phyloP scores from a whole-genome alignment of 2,113 vertebrate genomes.

The Podiceps cristatus region DNA sequence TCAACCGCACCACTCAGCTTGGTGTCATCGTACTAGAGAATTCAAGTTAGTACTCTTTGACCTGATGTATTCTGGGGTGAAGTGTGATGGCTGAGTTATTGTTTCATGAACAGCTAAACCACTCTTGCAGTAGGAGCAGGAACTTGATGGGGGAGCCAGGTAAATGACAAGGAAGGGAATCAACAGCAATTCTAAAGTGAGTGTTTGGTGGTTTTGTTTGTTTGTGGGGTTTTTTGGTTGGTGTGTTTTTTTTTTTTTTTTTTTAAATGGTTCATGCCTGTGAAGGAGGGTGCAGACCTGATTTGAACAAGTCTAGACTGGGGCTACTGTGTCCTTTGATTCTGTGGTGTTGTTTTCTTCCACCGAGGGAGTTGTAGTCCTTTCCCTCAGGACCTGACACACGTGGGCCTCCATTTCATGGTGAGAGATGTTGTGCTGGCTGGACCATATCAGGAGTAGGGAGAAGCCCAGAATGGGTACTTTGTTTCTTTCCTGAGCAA shows the following conservation, averaged over 20 bases:
- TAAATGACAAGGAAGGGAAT: background rate
- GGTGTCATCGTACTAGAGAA: background rate
- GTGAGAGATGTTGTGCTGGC: background rate
- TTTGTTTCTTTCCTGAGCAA: background rate
- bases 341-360: background rate
- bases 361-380: background rate
- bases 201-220: background rate
- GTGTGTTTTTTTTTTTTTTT: too few species aligned
- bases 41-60: background rate
- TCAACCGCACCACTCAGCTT: too few species aligned
- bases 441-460: background rate
- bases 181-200: background rate
- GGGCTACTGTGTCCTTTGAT: background rate
- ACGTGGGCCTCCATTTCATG: accelerated
- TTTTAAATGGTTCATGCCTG: too few species aligned
- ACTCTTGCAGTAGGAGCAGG: background rate
- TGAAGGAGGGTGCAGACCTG: background rate
- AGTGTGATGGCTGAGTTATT: background rate
- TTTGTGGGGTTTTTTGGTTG: too few species aligned
- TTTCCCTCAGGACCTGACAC: background rate
- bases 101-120: background rate
- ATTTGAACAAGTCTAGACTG: background rate
- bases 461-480: background rate
- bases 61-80: background rate
- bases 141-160: background rate